These are phyloP conservation scores for Hemiprocne comata DNA, from an alignment of 2,113 vertebrate genomes.

Conservation along the genomic window DNA sequence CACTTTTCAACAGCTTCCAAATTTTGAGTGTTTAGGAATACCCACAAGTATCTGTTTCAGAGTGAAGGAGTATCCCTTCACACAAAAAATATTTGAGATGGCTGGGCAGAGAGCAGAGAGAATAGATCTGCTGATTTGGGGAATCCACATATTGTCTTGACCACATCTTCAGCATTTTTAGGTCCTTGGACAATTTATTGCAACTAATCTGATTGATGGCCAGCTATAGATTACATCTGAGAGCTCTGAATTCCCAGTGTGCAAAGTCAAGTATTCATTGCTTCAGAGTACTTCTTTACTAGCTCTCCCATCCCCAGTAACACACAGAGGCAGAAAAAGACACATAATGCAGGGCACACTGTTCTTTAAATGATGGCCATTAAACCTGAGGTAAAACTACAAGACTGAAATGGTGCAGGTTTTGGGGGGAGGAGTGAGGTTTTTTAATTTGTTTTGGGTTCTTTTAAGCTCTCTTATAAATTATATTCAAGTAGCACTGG, in stretches of 20 bases:
- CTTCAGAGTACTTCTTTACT: not conserved
- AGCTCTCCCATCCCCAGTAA: rapidly evolving
- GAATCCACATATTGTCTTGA: not conserved
- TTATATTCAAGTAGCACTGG: not conserved
- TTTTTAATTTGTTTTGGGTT: not conserved
- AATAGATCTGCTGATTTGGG: not conserved
- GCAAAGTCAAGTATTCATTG: not conserved
- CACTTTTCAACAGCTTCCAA: not conserved
- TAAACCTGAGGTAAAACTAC: not conserved
- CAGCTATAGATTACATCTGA: not conserved
- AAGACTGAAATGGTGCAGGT: not conserved
- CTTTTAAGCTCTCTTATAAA: not conserved
- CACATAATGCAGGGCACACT: not conserved
- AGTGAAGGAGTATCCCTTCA: not conserved
- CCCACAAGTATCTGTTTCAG: rapidly evolving
- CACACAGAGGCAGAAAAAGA: not conserved
- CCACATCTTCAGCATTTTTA: not conserved
- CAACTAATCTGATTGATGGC: not conserved
- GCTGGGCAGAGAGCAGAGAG: not conserved
- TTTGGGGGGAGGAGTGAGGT: not conserved
- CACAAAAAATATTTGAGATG: not conserved
- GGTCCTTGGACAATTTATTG: not conserved
- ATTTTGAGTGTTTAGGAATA: not conserved
- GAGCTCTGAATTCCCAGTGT: not conserved
- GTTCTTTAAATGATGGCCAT: not conserved